phyloP scores from a whole-genome alignment of 2,113 vertebrate species.

The Heterochromis multidens region DNA sequence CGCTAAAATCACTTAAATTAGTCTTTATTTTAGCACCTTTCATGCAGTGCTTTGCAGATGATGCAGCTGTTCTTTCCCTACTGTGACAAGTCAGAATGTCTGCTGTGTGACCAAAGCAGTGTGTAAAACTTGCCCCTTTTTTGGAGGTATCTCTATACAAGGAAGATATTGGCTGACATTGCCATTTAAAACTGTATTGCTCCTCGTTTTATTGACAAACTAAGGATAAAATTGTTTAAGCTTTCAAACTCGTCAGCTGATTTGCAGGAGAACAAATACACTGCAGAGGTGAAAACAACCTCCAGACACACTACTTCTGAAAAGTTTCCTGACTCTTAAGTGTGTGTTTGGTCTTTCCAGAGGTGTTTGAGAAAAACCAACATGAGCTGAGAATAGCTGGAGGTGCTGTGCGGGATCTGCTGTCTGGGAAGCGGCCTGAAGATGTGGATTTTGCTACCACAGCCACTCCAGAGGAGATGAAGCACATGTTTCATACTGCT shows the following conservation, averaged over 20 bases:
- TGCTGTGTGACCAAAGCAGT: neutral
- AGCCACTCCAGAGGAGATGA: conserved; percentile 92
- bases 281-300: neutral
- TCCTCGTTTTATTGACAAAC: neutral
- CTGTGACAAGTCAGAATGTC: neutral
- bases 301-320: neutral
- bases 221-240: neutral
- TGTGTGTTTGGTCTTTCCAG: conserved; percentile 60
- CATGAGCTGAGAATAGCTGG: conserved; percentile 93
- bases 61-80: neutral
- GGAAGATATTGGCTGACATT: fast-evolving
- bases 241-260: neutral
- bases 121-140: neutral
- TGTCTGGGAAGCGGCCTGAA: conserved; percentile 85
- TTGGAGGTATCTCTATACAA: neutral
- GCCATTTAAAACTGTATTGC: neutral
- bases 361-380: conserved; percentile 85
- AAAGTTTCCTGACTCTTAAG: neutral
- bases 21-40: neutral
- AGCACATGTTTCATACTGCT: conserved; percentile 83
- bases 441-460: conserved; percentile 97
- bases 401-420: conserved; percentile 91
- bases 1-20: neutral
- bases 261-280: neutral
- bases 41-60: neutral